Evolutionary conservation across 2,888 invertebrate genomes (phyloP), one percentile per base, ranked within the genome.

Genomic region (Drosophila nr. medialis): DNA sequence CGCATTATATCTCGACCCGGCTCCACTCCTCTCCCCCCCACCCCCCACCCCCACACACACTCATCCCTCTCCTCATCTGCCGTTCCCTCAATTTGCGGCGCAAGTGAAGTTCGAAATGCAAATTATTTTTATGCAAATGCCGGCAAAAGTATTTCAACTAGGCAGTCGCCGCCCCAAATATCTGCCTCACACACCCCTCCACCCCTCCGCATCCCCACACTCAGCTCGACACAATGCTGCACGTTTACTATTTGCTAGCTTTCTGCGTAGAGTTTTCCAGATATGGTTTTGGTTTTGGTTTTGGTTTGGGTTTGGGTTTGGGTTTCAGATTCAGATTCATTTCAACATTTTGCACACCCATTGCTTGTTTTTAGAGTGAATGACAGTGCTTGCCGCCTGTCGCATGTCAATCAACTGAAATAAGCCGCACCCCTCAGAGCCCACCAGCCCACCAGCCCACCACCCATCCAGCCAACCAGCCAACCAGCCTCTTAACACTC

Each of bases 81-180:
- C 58, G 18, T 24, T 15, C 42, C 49, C 8, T 36, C 56, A 42
- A 24, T 51, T 56, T 51, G 50, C 48, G 21, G 34, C 55, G 27
- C 60, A 81, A 74, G 64, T 77, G 72, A 71, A 83, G 75, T 83
- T 81, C 70, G 73, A 82, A 82, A 83, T 82, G 84, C 84, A 82
- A 82, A 82, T 83, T 83, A 81, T 82, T 82, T 81, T 78, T 82
- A 82, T 82, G 82, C 80, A 82, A 82, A 82, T 82, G 81, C 61
- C 58, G 64, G 75, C 72, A 72, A 78, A 82, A 81, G 82, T 82
- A 82, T 83, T 83, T 83, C 75, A 81, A 80, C 82, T 67, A 78
- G 80, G 76, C 73, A 54, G 69, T 60, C 42, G 64, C 48, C 49
- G 27, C 18, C 51, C 38, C 8, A 34, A 48, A 54, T 54, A 45